Evolutionary conservation across 35 echinoderm and acorn worm species (phyloP).

Genomic region (Lytechinus pictus): DNA sequence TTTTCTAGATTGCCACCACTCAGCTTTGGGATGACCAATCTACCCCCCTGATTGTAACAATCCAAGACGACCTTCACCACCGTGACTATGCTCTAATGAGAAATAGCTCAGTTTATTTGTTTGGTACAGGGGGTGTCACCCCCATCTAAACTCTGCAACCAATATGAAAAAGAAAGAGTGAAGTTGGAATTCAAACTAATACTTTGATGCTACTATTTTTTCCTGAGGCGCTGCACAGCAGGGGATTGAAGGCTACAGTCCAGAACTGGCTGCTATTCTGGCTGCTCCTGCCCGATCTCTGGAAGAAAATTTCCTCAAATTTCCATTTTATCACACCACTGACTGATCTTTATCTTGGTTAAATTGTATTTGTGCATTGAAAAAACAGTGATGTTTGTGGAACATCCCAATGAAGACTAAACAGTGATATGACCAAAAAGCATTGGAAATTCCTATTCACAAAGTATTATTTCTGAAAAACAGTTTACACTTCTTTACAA

Average conservation of each 20-base stretch:
- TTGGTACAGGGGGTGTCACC: not conserved
- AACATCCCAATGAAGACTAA: not conserved
- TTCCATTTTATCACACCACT: not conserved
- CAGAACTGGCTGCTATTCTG: not conserved
- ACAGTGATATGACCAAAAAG: too few species aligned
- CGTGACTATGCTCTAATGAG: not conserved
- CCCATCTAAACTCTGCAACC: not conserved
- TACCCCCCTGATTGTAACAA: not conserved
- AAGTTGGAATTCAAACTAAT: not conserved
- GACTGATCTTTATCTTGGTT: not conserved
- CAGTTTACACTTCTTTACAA: too few species aligned
- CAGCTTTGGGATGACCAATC: not conserved
- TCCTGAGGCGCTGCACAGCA: not conserved
- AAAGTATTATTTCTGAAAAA: too few species aligned
- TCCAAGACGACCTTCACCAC: not conserved
- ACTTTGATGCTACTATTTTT: not conserved
- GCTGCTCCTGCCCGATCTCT: not conserved
- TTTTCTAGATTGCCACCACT: not conserved
- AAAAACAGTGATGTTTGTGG: not conserved
- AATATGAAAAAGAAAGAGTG: not conserved
- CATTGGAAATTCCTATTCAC: too few species aligned
- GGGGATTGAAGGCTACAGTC: not conserved
- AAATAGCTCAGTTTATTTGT: slow-evolving; percentile 20
- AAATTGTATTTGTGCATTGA: not conserved
- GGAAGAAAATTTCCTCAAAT: not conserved